Evolutionary conservation across 2,888 invertebrate genomes (phyloP).

Genomic region (Volucella bombylans): DNA sequence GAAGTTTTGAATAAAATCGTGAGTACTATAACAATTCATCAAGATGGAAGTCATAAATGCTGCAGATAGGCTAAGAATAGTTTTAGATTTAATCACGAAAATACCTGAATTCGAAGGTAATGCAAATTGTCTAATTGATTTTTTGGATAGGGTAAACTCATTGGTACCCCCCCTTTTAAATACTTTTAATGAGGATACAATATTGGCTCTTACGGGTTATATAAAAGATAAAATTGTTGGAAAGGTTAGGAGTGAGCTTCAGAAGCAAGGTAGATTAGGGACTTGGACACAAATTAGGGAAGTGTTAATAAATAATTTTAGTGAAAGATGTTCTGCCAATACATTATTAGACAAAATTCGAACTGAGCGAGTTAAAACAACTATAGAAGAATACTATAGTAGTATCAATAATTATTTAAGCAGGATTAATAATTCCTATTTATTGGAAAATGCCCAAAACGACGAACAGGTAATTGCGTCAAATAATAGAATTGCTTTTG

Average conservation of each 20-base stretch:
- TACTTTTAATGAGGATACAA: neutral
- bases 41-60: slow-evolving; percentile 3
- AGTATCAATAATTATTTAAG: slow-evolving; percentile 17
- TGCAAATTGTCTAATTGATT: no score
- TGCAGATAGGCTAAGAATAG: slow-evolving; percentile 13
- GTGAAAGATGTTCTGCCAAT: slow-evolving; percentile 27
- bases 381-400: slow-evolving; percentile 52
- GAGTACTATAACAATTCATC: no score
- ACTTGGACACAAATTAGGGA: slow-evolving; percentile 29
- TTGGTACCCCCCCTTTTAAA: slow-evolving; percentile 1
- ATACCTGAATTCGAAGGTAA: slow-evolving; percentile 22
- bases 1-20: no score
- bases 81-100: slow-evolving; percentile 23
- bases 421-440: slow-evolving; percentile 5
- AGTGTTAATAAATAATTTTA: slow-evolving; percentile 42
- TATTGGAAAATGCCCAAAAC: slow-evolving; percentile 3
- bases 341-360: slow-evolving; percentile 38
- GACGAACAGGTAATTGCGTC: slow-evolving; percentile 17
- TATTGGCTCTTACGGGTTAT: slow-evolving; percentile 8
- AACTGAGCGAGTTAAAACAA: slow-evolving; percentile 29
- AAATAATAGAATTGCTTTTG: slow-evolving; percentile 34
- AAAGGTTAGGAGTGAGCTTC: slow-evolving; percentile 28
- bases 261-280: slow-evolving; percentile 27
- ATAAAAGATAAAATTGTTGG: slow-evolving; percentile 39
- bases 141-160: no score